These are phyloP conservation scores for Teleogryllus oceanicus DNA, from an alignment of 2,888 invertebrate species.

Conservation along the genomic window DNA sequence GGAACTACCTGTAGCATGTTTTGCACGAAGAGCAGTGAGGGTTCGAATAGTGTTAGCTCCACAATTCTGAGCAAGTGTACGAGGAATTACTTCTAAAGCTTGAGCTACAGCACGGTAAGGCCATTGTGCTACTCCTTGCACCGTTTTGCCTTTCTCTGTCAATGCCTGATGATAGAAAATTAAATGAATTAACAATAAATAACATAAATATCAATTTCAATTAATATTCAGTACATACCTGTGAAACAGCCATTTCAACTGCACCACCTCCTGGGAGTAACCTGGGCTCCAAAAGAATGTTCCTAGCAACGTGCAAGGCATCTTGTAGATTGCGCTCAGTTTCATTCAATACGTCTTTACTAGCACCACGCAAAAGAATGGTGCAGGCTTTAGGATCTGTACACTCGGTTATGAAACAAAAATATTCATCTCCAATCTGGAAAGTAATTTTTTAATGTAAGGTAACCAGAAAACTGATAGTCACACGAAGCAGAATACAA, in stretches of 20 bases:
- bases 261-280: conserved; percentile 95
- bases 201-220: background rate
- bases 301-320: conserved; percentile 93
- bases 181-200: background rate
- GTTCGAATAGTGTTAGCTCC: conserved; percentile 96
- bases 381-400: conserved; percentile 98
- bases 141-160: conserved; percentile 71
- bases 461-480: background rate
- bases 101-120: conserved; percentile 92
- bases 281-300: conserved; percentile 77
- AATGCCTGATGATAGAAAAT: conserved; percentile 52
- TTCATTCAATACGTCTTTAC: conserved; percentile 96
- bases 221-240: conserved; percentile 43
- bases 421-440: conserved; percentile 81
- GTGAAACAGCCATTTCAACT: conserved; percentile 93
- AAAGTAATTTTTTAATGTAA: conserved; percentile 23
- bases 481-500: background rate
- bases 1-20: conserved; percentile 66
- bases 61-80: conserved; percentile 96
- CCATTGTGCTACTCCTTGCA: conserved; percentile 75
- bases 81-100: conserved; percentile 95
- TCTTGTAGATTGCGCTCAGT: conserved; percentile 81
- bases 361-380: conserved; percentile 91
- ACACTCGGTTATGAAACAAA: conserved; percentile 90
- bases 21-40: conserved; percentile 88